These are phyloP conservation scores for Oreochromis grahami DNA, from an alignment of 2,797 vertebrate genomes.

Conservation along the genomic window DNA sequence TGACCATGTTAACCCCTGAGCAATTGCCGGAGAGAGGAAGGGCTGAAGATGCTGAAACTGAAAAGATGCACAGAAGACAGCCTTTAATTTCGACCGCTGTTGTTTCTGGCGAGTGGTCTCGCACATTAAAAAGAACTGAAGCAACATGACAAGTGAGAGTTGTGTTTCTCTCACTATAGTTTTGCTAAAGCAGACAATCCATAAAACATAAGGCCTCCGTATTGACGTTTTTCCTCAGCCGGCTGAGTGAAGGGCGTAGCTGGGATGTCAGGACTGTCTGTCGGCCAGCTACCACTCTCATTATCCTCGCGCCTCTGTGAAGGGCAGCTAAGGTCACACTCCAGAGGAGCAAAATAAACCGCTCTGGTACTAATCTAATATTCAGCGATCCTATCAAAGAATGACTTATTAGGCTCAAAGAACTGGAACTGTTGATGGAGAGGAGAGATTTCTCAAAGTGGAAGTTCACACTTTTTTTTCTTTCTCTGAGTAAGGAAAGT, in stretches of 20 bases:
- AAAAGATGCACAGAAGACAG: constrained; percentile 47
- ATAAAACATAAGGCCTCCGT: constrained; percentile 74
- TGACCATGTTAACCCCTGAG: neutral
- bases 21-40: neutral
- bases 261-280: constrained; percentile 67
- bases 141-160: constrained; percentile 70
- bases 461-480: constrained; percentile 29
- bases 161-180: constrained; percentile 68
- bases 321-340: constrained; percentile 73
- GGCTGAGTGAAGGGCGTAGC: constrained; percentile 68
- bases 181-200: constrained; percentile 73
- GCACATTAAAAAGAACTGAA: constrained; percentile 60
- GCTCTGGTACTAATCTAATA: constrained; percentile 55
- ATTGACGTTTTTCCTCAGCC: constrained; percentile 68
- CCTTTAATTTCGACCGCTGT: constrained; percentile 59
- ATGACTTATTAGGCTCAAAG: constrained; percentile 42
- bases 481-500: neutral
- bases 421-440: constrained; percentile 31
- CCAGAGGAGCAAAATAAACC: constrained; percentile 63
- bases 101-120: constrained; percentile 52
- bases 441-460: neutral
- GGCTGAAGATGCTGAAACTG: constrained; percentile 5
- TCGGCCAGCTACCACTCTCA: constrained; percentile 68
- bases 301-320: constrained; percentile 58
- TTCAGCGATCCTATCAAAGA: constrained; percentile 56